These are phyloP conservation scores for Sparidentex hasta DNA, from an alignment of 2,797 vertebrate species.

Conservation along the genomic window DNA sequence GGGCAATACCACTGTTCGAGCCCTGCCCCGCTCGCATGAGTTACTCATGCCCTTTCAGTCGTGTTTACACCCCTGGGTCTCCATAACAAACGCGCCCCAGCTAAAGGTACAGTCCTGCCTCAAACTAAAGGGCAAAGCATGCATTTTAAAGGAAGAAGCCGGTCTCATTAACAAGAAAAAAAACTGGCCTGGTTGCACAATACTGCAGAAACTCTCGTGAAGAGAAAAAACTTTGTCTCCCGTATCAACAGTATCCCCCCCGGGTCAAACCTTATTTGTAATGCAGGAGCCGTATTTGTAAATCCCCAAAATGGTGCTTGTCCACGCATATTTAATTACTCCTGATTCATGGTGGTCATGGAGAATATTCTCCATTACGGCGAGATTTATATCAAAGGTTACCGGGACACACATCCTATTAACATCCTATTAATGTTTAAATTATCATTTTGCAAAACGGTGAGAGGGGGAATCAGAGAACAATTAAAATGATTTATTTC, in stretches of 20 bases:
- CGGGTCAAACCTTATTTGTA: slow-evolving; percentile 58
- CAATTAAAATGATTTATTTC: slow-evolving; percentile 86
- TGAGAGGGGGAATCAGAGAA: slow-evolving; percentile 76
- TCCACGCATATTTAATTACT: slow-evolving; percentile 78
- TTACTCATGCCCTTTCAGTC: slow-evolving; percentile 75
- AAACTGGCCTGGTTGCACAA: slow-evolving; percentile 46
- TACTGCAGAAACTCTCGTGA: slow-evolving; percentile 13
- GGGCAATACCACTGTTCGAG: slow-evolving; percentile 71
- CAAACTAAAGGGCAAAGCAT: slow-evolving; percentile 73
- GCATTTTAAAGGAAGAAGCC: slow-evolving; percentile 66
- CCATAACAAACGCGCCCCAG: slow-evolving; percentile 64
- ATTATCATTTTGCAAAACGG: slow-evolving; percentile 81
- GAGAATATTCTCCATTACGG: slow-evolving; percentile 75
- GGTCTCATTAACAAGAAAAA: slow-evolving; percentile 50
- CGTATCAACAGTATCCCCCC: slow-evolving; percentile 35
- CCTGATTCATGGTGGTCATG: slow-evolving; percentile 75
- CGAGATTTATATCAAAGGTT: slow-evolving; percentile 88
- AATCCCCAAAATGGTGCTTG: slow-evolving; percentile 72
- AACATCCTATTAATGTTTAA: slow-evolving; percentile 86
- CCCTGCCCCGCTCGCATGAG: slow-evolving; percentile 64
- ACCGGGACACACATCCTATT: slow-evolving; percentile 83
- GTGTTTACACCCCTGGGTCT: slow-evolving; percentile 71
- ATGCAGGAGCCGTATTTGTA: slow-evolving; percentile 59
- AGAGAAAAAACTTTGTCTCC: slow-evolving; percentile 19
- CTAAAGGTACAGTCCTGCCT: slow-evolving; percentile 65